Evolutionary conservation across 2,888 invertebrate species (phyloP).

Genomic region (Heliconius sara): DNA sequence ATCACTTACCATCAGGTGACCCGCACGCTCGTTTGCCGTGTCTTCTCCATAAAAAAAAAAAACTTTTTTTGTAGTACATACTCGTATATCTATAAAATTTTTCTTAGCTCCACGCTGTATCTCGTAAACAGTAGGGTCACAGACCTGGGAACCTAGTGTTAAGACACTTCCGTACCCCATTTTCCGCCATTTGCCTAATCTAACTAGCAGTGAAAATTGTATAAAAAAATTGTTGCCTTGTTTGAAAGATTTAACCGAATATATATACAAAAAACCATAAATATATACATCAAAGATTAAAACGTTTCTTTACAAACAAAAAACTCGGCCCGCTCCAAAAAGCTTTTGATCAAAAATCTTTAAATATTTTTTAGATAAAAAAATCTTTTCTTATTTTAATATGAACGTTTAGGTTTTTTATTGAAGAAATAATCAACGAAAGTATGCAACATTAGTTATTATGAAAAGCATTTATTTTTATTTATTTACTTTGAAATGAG

Average conservation of each 20-base stretch:
- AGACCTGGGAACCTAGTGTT: neutral
- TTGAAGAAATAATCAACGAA: neutral
- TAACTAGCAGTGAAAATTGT: neutral
- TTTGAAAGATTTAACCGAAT: neutral
- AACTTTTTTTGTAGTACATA: neutral
- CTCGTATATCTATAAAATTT: neutral
- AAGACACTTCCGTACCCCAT: too few relatives aligned
- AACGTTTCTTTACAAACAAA: neutral
- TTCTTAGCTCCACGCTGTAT: neutral
- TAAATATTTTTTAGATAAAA: conserved; percentile 2
- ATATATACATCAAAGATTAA: neutral
- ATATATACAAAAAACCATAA: neutral
- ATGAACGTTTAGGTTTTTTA: neutral
- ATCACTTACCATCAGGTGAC: too few relatives aligned
- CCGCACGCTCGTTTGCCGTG: too few relatives aligned
- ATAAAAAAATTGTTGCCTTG: neutral
- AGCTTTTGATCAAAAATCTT: neutral
- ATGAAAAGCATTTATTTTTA: too few relatives aligned
- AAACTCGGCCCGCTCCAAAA: conserved; percentile 9
- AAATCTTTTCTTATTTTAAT: neutral
- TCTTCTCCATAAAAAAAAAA: too few relatives aligned
- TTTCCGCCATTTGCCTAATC: too few relatives aligned
- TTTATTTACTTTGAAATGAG: too few relatives aligned
- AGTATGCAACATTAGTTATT: too few relatives aligned
- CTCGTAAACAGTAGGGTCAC: too few relatives aligned